Percentiles rank a stretch among this genome's conserved stretches.
These are phyloP conservation scores for Drosophila emarginata DNA, from an alignment of 2,888 invertebrate species.

Conservation along the genomic window DNA sequence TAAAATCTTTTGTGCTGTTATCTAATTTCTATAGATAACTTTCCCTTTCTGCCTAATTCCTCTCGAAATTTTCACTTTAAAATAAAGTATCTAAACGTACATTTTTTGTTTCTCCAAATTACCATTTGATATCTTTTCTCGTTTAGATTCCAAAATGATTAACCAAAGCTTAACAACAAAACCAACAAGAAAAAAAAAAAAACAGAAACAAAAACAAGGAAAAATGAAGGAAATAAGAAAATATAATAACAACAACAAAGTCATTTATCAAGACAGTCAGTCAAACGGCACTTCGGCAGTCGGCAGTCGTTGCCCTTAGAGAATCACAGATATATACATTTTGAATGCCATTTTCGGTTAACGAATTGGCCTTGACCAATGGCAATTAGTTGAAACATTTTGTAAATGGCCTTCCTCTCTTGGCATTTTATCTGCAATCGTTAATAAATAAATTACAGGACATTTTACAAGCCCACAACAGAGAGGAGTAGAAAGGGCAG, in stretches of 20 bases:
- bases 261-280: slow-evolving; percentile 44
- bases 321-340: slow-evolving; percentile 35
- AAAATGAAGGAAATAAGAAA: slow-evolving; percentile 6
- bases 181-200: slow-evolving; percentile 25
- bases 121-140: slow-evolving; percentile 5
- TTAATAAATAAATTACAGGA: slow-evolving; percentile 70
- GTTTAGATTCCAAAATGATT: slow-evolving; percentile 19
- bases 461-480: slow-evolving; percentile 30
- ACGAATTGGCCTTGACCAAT: slow-evolving; percentile 43
- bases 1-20: too few relatives aligned
- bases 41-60: too few relatives aligned
- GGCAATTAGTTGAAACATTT: slow-evolving; percentile 71
- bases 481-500: neutral
- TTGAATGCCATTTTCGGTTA: slow-evolving; percentile 6
- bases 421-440: slow-evolving; percentile 57
- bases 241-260: slow-evolving; percentile 23
- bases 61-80: neutral
- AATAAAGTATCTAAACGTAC: neutral
- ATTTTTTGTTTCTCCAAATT: neutral
- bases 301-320: slow-evolving; percentile 44
- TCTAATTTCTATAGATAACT: too few relatives aligned
- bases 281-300: slow-evolving; percentile 17
- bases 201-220: slow-evolving; percentile 4
- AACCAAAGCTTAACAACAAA: slow-evolving; percentile 28
- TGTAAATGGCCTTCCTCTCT: slow-evolving; percentile 35